A percentile compares a stretch with the other conserved stretches of the same genome.
Evolutionary conservation across 1,140 invertebrate species (phyloP).

Genomic region (Asobara japonica): DNA sequence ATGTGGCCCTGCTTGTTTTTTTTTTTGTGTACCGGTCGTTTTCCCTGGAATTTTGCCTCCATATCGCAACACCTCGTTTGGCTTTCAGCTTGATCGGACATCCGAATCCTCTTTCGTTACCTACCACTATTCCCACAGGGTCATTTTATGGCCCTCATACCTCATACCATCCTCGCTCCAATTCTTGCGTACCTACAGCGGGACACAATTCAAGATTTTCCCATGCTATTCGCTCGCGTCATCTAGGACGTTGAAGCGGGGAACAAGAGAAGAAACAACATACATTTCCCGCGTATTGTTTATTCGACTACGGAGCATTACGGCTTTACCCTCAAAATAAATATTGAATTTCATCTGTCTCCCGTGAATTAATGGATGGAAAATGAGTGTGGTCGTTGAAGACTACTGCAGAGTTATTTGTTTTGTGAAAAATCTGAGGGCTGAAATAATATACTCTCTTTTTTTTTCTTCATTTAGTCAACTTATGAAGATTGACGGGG

Average conservation of each 20-base stretch:
- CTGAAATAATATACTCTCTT: background rate
- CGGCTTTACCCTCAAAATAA: background rate
- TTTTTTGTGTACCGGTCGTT: background rate
- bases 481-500: background rate
- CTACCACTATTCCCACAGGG: constrained; percentile 8
- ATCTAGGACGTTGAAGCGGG: background rate
- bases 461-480: background rate
- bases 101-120: constrained; percentile 23
- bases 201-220: background rate
- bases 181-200: background rate
- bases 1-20: no score
- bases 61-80: constrained; percentile 34
- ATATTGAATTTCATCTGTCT: constrained; percentile 1
- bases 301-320: background rate
- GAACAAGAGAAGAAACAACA: background rate
- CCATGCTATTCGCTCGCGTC: background rate
- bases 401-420: background rate
- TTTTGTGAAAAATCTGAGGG: background rate
- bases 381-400: background rate
- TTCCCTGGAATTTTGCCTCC: background rate
- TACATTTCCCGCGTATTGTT: background rate
- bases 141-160: constrained; percentile 5
- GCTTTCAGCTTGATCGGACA: constrained; percentile 36
- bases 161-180: constrained; percentile 12
- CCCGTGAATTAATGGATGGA: background rate